Percentiles rank a stretch among this genome's conserved stretches.
phyloP scores from a whole-genome alignment of 2,113 vertebrate genomes.

The Excalfactoria chinensis region DNA sequence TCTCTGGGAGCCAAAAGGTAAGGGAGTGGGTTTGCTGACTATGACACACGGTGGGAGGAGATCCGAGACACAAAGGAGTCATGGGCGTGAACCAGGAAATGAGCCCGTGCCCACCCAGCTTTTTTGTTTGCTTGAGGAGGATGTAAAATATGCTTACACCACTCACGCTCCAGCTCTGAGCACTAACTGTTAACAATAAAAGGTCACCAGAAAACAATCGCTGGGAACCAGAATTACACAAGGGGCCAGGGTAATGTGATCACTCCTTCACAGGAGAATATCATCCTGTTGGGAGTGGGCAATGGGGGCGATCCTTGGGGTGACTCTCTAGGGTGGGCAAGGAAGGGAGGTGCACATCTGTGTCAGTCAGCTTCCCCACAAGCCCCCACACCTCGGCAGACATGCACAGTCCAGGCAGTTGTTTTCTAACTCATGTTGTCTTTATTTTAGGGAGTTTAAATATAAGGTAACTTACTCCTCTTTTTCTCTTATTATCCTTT shows the following conservation, averaged over 20 bases:
- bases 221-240: conserved; percentile 67
- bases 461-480: not conserved
- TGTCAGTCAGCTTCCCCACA: not conserved
- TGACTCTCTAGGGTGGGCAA: not conserved
- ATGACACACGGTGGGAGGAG: conserved; percentile 66
- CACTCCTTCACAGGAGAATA: conserved; percentile 25
- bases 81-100: conserved; percentile 75
- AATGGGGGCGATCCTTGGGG: not conserved
- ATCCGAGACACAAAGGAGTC: conserved; percentile 70
- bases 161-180: conserved; percentile 47
- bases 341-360: not conserved
- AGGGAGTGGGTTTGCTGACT: conserved; percentile 74
- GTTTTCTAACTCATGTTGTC: not conserved
- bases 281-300: not conserved
- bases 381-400: not conserved
- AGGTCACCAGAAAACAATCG: conserved; percentile 74
- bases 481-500: not conserved
- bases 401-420: accelerated
- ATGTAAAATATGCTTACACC: conserved; percentile 73
- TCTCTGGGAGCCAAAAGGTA: conserved; percentile 67
- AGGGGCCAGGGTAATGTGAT: conserved; percentile 30
- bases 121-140: conserved; percentile 73
- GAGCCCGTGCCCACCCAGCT: conserved; percentile 63
- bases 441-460: not conserved
- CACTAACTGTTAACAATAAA: conserved; percentile 69